Conservation (phyloP, 2,113 vertebrate species). For the Ptychochromis oligacanthus region DNA sequence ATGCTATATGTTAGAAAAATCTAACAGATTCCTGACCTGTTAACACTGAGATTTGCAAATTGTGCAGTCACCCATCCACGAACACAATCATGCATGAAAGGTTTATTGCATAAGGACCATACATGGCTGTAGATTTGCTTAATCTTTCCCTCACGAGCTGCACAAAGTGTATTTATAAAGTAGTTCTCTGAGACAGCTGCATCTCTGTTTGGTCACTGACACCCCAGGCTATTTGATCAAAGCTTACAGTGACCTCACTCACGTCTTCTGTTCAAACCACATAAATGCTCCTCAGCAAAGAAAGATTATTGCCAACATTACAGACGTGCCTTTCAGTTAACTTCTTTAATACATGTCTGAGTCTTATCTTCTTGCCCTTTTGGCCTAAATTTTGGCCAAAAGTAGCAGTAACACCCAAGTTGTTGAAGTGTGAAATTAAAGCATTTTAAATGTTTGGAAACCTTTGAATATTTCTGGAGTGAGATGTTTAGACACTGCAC, state of each 20-base stretch:
- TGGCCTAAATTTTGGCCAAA: neutral
- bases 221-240: constrained; percentile 19
- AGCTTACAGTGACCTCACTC: constrained; percentile 31
- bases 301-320: constrained; percentile 9
- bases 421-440: neutral
- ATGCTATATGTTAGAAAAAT: neutral
- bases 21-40: neutral
- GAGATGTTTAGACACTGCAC: neutral
- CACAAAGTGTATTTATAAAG: neutral
- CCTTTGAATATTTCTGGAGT: neutral
- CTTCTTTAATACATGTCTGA: neutral
- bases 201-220: constrained; percentile 28
- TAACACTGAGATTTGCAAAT: neutral
- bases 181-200: constrained; percentile 26
- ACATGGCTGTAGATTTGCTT: neutral
- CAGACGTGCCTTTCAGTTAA: neutral
- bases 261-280: constrained; percentile 25
- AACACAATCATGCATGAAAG: neutral
- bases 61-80: neutral
- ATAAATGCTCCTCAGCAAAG: neutral
- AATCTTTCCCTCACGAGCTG: neutral
- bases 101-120: neutral
- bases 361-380: neutral
- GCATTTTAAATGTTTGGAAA: neutral
- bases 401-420: neutral